Conservation (phyloP, 2,888 invertebrate genomes). For the Limnephilus auricula region DNA sequence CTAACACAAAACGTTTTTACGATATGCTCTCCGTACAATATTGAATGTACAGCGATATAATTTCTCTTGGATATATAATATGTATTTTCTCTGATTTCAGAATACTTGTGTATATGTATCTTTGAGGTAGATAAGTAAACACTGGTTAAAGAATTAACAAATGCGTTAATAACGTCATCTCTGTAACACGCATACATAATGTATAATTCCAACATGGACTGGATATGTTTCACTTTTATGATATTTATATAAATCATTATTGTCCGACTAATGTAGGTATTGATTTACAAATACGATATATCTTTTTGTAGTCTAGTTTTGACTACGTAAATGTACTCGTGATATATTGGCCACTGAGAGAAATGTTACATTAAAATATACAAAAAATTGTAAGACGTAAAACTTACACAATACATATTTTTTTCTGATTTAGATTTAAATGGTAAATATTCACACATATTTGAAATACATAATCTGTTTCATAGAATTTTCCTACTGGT, state of each 20-base stretch:
- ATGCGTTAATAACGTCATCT: neutral
- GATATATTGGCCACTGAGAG: constrained; percentile 42
- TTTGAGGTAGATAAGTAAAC: constrained; percentile 64
- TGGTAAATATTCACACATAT: constrained; percentile 49
- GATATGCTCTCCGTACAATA: constrained; percentile 64
- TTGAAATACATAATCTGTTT: neutral
- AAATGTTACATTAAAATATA: constrained; percentile 17
- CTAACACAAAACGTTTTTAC: constrained; percentile 51
- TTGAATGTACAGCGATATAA: constrained; percentile 31
- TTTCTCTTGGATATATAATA: constrained; percentile 17
- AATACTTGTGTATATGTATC: constrained; percentile 22
- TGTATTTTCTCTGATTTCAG: neutral
- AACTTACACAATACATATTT: constrained; percentile 15
- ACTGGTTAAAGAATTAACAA: constrained; percentile 52
- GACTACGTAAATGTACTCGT: neutral
- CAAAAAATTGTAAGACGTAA: neutral
- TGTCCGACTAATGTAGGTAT: constrained; percentile 22
- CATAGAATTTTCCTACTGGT: constrained; percentile 28
- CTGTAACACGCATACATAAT: neutral
- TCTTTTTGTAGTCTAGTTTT: neutral
- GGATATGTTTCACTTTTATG: constrained; percentile 29
- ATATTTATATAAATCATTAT: constrained; percentile 20
- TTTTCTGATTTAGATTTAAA: constrained; percentile 27
- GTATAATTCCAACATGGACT: constrained; percentile 11
- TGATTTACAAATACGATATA: constrained; percentile 17